A percentile compares a stretch with the other conserved stretches of the same genome.
These are phyloP conservation scores for Hydrophis major DNA, from an alignment of 2,797 vertebrate genomes.

Conservation along the genomic window DNA sequence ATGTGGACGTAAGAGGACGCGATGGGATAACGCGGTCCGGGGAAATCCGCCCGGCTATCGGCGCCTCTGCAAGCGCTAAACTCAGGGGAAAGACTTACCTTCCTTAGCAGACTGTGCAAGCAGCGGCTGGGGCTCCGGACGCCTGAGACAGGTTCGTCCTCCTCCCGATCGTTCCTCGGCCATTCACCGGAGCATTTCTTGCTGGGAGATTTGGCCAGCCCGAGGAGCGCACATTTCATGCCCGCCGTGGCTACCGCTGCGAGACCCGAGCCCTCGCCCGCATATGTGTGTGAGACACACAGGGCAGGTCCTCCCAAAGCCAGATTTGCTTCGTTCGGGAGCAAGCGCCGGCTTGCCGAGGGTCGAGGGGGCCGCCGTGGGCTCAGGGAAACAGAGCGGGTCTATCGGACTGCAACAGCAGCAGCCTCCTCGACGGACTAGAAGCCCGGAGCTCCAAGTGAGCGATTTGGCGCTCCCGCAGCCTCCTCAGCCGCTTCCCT, in stretches of 20 bases:
- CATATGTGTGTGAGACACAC: slow-evolving; percentile 3
- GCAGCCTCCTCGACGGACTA: slow-evolving; percentile 4
- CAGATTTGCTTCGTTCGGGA: background rate
- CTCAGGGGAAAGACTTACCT: background rate
- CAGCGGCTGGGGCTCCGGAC: background rate
- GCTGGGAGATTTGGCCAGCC: slow-evolving; percentile 10
- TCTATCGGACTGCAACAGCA: background rate
- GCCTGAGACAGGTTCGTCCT: slow-evolving; percentile 29
- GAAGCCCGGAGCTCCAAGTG: background rate
- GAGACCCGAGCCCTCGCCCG: slow-evolving; percentile 5
- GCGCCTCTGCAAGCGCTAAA: background rate
- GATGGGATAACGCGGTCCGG: background rate
- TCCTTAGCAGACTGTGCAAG: background rate
- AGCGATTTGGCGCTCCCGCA: background rate
- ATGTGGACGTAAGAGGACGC: background rate
- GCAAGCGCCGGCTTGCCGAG: background rate
- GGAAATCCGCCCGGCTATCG: background rate
- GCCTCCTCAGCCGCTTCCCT: background rate
- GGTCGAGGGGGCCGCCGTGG: too few species aligned
- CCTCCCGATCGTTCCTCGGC: slow-evolving; percentile 8
- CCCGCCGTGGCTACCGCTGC: slow-evolving; percentile 12
- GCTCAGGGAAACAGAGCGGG: background rate
- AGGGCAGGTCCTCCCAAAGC: background rate
- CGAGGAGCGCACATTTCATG: slow-evolving; percentile 22
- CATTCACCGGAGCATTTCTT: slow-evolving; percentile 5